These are phyloP conservation scores for Microtus pennsylvanicus DNA, from an alignment of 2,113 vertebrate species.

Conservation along the genomic window DNA sequence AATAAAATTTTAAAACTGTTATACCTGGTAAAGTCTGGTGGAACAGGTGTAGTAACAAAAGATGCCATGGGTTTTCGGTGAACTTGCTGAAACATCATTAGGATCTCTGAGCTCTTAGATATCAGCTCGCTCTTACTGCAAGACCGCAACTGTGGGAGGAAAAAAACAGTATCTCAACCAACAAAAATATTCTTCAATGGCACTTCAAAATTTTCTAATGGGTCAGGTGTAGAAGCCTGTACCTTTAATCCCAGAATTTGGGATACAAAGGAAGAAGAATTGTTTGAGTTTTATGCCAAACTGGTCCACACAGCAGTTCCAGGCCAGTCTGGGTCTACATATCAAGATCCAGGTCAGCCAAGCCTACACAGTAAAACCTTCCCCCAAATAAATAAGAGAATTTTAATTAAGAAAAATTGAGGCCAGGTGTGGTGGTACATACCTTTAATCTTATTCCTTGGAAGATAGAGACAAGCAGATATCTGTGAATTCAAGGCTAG, in stretches of 20 bases:
- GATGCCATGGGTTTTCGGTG: conserved; percentile 99
- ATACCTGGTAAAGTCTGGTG: conserved; percentile 98
- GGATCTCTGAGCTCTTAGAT: conserved; percentile 97
- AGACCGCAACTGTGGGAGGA: conserved; percentile 91
- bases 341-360: not conserved
- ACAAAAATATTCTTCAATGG: conserved; percentile 22
- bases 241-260: not conserved
- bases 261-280: not conserved
- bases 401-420: not conserved
- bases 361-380: not conserved
- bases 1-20: not conserved
- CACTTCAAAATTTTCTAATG: not conserved
- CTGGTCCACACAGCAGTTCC: not conserved
- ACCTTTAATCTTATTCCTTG: not conserved
- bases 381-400: not conserved
- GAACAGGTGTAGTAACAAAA: conserved; percentile 98
- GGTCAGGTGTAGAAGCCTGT: no score
- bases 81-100: conserved; percentile 99
- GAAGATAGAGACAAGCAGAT: not conserved
- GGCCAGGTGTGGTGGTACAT: not conserved
- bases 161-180: conserved; percentile 52
- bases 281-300: not conserved
- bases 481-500: not conserved
- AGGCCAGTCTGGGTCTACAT: not conserved
- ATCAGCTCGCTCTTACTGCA: conserved; percentile 99